Base-by-base conservation (phyloP, 2,113 vertebrate genomes). In the Osmerus mordax region DNA sequence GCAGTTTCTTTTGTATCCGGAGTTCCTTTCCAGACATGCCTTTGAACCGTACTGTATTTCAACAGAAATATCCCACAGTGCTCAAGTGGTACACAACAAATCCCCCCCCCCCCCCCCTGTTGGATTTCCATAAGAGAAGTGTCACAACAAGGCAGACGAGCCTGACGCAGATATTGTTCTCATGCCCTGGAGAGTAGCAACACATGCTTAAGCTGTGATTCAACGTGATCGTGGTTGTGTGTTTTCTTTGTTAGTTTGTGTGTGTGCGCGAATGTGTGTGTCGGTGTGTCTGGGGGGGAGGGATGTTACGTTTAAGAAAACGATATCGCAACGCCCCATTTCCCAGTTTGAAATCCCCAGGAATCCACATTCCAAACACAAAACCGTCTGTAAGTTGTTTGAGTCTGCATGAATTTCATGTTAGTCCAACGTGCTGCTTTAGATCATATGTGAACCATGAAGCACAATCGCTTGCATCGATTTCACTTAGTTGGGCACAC, bases 331-430 rank as follows among this genome's bases (percentile, higher is more conserved):
- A 2, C 41, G 8, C 9, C 41, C 41, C 9, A 5, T 12, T 1
- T 0, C 41, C 41, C 41, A 1, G 9, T 5, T 77, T 73, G 18
- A 78, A 69, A 76, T 72, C 64, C n/a, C 32, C 23, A 51, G 12
- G 12, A n/a, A 51, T 2, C 41, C n/a, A 21, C 41, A n/a, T 12
- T 29, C 3, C 11, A 63, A 29, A 15, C 14, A 16, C 65, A 36
- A 19, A 68, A 77, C 67, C 69, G 72, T 67, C 29, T 7, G 41
- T 47, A 1, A 47, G 69, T 52, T 73, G 70, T 77, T 74, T 58
- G 41, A 53, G 70, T 88, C 72, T 87, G 83, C 80, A 80, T 83
- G 83, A 84, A 84, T 67, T 72, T 11, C 59, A 83, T 13, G 32
- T 77, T 70, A 82, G 69, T 86, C 59, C 32, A 53, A 79, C 71